Evolutionary conservation across 2,888 invertebrate genomes (phyloP).

Genomic region (Cerceris ruficornis): DNA sequence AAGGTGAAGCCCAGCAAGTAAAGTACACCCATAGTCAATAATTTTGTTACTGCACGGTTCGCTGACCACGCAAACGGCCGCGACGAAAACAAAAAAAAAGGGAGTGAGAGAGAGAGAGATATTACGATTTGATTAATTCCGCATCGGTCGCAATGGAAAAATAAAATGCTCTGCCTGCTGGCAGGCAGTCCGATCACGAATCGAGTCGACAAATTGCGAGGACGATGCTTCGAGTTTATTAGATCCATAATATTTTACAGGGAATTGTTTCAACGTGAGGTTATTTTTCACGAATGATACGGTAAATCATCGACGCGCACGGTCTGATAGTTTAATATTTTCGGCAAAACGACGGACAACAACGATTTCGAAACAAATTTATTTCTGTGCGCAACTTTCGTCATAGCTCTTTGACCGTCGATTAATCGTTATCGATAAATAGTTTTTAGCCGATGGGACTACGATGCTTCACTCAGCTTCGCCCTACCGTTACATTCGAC

Average conservation of each 20-base stretch:
- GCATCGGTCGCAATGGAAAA: constrained; percentile 29
- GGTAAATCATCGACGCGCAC: constrained; percentile 33
- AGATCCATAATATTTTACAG: constrained; percentile 57
- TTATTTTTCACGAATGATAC: constrained; percentile 31
- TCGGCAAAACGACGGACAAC: neutral
- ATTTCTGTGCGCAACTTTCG: neutral
- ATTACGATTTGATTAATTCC: constrained; percentile 56
- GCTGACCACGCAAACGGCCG: constrained; percentile 14
- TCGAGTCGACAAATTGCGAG: constrained; percentile 51
- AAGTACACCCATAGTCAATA: constrained; percentile 50
- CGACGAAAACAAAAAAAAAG: neutral
- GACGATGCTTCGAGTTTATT: constrained; percentile 54
- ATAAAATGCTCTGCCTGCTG: constrained; percentile 47
- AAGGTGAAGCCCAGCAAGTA: constrained; percentile 27
- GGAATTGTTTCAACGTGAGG: constrained; percentile 37
- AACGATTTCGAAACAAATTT: neutral
- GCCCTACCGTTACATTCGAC: too few species aligned
- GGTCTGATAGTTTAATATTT: constrained; percentile 14
- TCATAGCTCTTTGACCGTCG: neutral
- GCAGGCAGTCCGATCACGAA: constrained; percentile 18
- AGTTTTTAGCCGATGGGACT: neutral
- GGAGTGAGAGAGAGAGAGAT: constrained; percentile 10
- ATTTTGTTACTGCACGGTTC: constrained; percentile 49
- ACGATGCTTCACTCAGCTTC: too few species aligned
- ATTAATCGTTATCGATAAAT: neutral